phyloP scores from a whole-genome alignment of 2,113 vertebrate species.

The Galbula dea region DNA sequence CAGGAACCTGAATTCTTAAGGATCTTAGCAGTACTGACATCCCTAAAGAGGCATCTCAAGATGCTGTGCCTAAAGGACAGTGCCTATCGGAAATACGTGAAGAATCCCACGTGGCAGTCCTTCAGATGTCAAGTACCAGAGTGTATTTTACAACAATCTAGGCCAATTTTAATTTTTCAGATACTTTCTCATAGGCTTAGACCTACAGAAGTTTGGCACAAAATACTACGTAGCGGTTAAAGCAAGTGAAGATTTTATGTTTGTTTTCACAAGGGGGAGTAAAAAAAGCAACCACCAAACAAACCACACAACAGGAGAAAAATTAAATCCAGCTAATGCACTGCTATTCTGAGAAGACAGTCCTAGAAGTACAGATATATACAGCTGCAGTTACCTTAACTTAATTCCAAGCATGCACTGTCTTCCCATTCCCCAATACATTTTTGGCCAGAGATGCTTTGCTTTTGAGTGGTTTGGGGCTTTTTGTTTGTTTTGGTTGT shows the following conservation, averaged over 20 bases:
- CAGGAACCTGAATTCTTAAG: not conserved
- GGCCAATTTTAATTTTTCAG: not conserved
- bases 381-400: not conserved
- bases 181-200: not conserved
- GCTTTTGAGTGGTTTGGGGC: not conserved
- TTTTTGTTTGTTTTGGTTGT: not conserved
- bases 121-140: not conserved
- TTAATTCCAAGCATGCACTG: rapidly evolving
- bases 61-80: not conserved
- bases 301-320: not conserved
- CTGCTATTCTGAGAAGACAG: not conserved
- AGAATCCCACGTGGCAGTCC: not conserved
- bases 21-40: not conserved
- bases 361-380: not conserved
- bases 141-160: not conserved
- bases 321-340: not conserved
- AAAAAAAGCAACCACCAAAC: not conserved
- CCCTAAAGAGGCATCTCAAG: not conserved
- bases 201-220: not conserved
- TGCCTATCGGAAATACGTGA: not conserved
- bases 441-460: not conserved
- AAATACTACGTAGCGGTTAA: not conserved
- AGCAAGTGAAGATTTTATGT: not conserved
- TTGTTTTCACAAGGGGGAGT: not conserved
- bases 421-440: not conserved